Percentiles rank a stretch among this genome's conserved stretches.
Evolutionary conservation across 2,797 vertebrate species (phyloP).

Genomic region (Petrocephalus sullivani): DNA sequence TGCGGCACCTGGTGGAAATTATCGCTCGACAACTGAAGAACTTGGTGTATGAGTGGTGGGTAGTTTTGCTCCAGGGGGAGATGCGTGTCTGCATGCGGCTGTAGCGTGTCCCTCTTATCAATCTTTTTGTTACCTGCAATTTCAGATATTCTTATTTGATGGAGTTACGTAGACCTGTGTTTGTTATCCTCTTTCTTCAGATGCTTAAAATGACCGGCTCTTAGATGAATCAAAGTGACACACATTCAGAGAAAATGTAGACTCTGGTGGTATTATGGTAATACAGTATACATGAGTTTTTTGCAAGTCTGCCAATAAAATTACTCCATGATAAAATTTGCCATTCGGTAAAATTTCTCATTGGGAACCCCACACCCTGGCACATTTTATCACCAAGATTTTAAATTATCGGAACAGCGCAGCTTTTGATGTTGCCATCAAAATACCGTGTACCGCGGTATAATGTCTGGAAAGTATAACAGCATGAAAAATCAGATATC

Average conservation of each 20-base stretch:
- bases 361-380: background rate
- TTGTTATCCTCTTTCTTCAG: background rate
- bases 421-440: background rate
- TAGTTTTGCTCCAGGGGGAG: constrained; percentile 24
- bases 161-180: background rate
- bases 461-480: background rate
- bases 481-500: background rate
- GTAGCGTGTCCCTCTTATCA: background rate
- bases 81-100: constrained; percentile 12
- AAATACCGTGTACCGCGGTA: background rate
- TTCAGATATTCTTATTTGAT: background rate
- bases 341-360: background rate
- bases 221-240: background rate
- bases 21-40: constrained; percentile 35
- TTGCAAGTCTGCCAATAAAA: background rate
- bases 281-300: background rate
- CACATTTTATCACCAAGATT: background rate
- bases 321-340: background rate
- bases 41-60: constrained; percentile 31
- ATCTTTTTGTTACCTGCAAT: background rate
- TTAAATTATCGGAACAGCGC: background rate
- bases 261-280: background rate
- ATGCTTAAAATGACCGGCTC: background rate
- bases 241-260: background rate
- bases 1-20: constrained; percentile 28